Evolutionary conservation across 2,113 vertebrate genomes (phyloP).

Genomic region (Ictidomys tridecemlineatus): DNA sequence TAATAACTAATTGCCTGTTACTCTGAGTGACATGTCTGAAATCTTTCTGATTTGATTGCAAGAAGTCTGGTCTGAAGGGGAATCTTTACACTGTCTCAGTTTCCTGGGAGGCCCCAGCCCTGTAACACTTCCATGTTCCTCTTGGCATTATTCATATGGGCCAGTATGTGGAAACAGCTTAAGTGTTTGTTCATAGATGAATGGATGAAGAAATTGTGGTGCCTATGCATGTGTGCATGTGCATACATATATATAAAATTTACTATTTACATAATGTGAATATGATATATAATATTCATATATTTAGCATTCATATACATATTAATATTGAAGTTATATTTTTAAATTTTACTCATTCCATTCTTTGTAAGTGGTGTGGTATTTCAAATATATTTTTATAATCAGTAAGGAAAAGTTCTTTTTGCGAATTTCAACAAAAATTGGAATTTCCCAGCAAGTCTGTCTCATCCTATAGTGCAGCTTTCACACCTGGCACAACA

Average conservation of each 20-base stretch:
- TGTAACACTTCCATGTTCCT: no score
- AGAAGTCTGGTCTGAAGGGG: no score
- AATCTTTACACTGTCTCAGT: no score
- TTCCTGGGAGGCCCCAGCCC: no score
- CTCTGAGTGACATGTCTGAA: no score
- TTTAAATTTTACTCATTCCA: not conserved
- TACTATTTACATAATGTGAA: no score
- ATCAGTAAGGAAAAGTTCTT: conserved; percentile 12
- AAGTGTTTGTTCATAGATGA: not conserved
- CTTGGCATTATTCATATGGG: not conserved
- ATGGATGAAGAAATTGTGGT: not conserved
- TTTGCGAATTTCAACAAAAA: not conserved
- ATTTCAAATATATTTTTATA: conserved; percentile 45
- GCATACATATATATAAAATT: no score
- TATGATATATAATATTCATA: no score
- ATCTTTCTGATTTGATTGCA: no score
- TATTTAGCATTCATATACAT: not conserved
- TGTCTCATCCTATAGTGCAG: not conserved
- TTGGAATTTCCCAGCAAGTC: not conserved
- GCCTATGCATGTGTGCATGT: not conserved
- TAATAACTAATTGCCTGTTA: no score
- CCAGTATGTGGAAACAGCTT: not conserved
- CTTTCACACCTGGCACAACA: not conserved
- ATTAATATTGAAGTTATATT: not conserved
- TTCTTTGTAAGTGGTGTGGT: conserved; percentile 14